These are phyloP conservation scores for Melanotaenia nigrans DNA, from an alignment of 2,797 vertebrate genomes.

Conservation along the genomic window DNA sequence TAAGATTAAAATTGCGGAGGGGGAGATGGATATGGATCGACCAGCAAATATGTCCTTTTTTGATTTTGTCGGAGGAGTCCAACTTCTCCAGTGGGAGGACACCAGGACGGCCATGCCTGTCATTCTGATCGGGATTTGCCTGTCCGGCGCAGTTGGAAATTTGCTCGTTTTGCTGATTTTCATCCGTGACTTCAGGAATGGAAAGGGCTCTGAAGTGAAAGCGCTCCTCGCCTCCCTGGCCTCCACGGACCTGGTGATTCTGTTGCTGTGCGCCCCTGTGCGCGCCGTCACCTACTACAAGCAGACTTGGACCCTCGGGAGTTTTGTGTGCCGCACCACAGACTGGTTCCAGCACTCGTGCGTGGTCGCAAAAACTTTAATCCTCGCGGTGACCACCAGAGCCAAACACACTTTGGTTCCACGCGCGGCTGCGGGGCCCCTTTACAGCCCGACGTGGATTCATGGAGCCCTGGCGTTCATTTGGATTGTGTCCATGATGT, in stretches of 20 bases:
- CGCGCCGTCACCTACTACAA: conserved; percentile 81
- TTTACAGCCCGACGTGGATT: conserved; percentile 63
- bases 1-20: background rate
- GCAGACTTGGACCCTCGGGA: conserved; percentile 81
- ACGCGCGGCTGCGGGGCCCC: conserved; percentile 38
- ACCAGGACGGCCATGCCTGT: conserved; percentile 73
- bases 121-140: conserved; percentile 76
- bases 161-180: conserved; percentile 78
- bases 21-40: conserved; percentile 63
- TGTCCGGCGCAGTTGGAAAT: conserved; percentile 81
- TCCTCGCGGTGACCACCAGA: conserved; percentile 75
- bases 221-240: conserved; percentile 79
- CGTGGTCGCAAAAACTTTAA: conserved; percentile 82
- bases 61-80: conserved; percentile 77
- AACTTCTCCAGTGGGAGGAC: conserved; percentile 74
- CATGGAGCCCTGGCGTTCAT: conserved; percentile 63
- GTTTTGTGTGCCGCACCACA: conserved; percentile 79
- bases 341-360: conserved; percentile 87
- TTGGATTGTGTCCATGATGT: conserved; percentile 73
- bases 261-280: conserved; percentile 79
- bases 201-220: conserved; percentile 75
- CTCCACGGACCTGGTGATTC: conserved; percentile 79
- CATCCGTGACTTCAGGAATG: conserved; percentile 71
- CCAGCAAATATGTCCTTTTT: conserved; percentile 75
- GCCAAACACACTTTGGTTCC: conserved; percentile 71